Conservation (phyloP, 2,113 vertebrate genomes). For the Pagrus major region DNA sequence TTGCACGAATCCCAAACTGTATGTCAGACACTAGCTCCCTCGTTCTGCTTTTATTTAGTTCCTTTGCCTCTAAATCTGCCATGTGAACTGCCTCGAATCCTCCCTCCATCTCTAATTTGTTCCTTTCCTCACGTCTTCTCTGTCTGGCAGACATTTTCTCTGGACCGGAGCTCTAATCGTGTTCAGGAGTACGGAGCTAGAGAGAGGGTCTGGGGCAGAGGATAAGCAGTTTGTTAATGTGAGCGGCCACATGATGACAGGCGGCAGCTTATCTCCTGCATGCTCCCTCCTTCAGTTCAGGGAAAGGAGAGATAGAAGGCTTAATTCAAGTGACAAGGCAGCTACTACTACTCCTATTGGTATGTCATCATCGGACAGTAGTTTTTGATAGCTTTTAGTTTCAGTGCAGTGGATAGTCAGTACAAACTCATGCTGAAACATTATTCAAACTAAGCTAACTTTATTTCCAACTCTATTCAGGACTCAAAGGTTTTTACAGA, state of each 20-base stretch:
- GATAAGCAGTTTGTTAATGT: conserved; percentile 45
- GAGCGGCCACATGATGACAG: conserved; percentile 43
- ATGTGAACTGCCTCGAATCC: neutral
- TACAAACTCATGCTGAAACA: neutral
- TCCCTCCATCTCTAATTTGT: conserved; percentile 15
- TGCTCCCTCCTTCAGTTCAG: neutral
- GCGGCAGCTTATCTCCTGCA: conserved; percentile 26
- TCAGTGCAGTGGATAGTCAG: neutral
- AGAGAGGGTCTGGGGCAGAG: neutral
- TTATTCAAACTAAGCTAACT: neutral
- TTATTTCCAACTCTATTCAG: neutral
- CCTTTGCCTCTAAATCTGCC: conserved; percentile 21
- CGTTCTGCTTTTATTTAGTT: conserved; percentile 13
- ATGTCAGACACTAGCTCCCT: conserved; percentile 1
- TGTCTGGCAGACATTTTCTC: conserved; percentile 26
- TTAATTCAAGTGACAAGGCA: neutral
- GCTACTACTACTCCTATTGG: too few relatives aligned
- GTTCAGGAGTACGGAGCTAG: conserved; percentile 2
- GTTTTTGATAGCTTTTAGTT: too few relatives aligned
- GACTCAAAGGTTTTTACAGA: neutral
- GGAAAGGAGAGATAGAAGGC: neutral
- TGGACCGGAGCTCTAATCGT: conserved; percentile 24
- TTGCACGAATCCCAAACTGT: neutral
- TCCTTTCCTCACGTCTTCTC: conserved; percentile 1
- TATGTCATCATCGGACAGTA: neutral